phyloP scores from a whole-genome alignment of 2,113 vertebrate genomes.

The Anhinga rufa region DNA sequence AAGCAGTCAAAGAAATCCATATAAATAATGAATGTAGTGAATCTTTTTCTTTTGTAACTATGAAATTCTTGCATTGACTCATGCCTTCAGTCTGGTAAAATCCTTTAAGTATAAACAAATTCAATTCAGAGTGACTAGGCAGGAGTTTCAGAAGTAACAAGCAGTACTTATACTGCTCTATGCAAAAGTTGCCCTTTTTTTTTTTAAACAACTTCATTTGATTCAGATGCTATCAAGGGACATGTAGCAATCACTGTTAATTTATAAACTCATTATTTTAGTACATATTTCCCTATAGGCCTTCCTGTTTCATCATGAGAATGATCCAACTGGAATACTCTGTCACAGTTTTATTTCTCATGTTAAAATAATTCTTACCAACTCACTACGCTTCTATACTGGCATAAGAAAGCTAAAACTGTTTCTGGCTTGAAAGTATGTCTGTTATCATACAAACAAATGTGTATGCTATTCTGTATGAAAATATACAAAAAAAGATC shows the following conservation, averaged over 20 bases:
- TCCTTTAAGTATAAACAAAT: not conserved
- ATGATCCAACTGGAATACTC: not conserved
- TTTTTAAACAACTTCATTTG: not conserved
- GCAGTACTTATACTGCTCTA: not conserved
- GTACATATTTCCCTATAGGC: not conserved
- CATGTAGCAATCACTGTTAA: conserved; percentile 3
- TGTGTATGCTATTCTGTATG: not conserved
- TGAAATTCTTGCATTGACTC: not conserved
- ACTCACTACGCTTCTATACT: not conserved
- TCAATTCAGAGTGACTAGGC: not conserved
- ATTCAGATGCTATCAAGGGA: conserved; percentile 27
- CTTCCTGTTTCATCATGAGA: conserved; percentile 18
- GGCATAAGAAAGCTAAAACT: conserved; percentile 12
- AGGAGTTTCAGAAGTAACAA: not conserved
- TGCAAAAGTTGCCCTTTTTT: not conserved
- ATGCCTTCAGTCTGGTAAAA: not conserved
- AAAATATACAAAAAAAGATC: not conserved
- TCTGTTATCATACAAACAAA: conserved; percentile 30
- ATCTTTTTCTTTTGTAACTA: not conserved
- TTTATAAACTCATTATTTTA: conserved; percentile 30
- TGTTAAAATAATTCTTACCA: not conserved
- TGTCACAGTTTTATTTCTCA: not conserved
- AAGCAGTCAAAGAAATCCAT: conserved; percentile 13
- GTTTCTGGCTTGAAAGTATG: conserved; percentile 12
- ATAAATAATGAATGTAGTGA: not conserved